These are phyloP conservation scores for Rutilus rutilus DNA, from an alignment of 2,113 vertebrate genomes.

Conservation along the genomic window DNA sequence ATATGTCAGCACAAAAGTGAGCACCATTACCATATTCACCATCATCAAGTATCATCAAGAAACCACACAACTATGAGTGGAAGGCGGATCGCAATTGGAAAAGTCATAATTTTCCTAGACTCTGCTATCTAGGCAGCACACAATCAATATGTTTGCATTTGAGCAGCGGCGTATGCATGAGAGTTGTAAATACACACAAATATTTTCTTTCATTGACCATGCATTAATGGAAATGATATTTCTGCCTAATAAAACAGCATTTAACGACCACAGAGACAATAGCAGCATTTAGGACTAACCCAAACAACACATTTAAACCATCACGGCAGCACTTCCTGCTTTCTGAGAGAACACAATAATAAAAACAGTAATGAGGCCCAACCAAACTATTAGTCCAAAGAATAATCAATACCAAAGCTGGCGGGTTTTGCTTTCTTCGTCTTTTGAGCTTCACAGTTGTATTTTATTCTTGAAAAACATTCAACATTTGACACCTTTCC, in stretches of 20 bases:
- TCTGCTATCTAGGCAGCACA: constrained; percentile 63
- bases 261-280: constrained; percentile 61
- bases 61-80: constrained; percentile 52
- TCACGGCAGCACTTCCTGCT: constrained; percentile 57
- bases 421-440: neutral
- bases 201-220: constrained; percentile 65
- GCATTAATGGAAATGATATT: constrained; percentile 75
- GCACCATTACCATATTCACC: constrained; percentile 24
- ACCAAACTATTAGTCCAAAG: neutral
- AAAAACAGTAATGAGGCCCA: neutral
- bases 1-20: constrained; percentile 22
- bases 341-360: neutral
- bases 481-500: neutral
- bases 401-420: neutral
- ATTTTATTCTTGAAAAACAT: neutral
- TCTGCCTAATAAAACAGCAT: constrained; percentile 72
- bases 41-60: constrained; percentile 40
- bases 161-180: constrained; percentile 67
- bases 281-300: constrained; percentile 64
- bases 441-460: neutral
- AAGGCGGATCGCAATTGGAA: constrained; percentile 67
- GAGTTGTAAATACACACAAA: constrained; percentile 69
- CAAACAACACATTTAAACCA: constrained; percentile 58
- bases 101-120: constrained; percentile 70
- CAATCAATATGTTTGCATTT: constrained; percentile 76